Evolutionary conservation across 2,113 vertebrate species (phyloP).

Genomic region (Varanus komodoensis): DNA sequence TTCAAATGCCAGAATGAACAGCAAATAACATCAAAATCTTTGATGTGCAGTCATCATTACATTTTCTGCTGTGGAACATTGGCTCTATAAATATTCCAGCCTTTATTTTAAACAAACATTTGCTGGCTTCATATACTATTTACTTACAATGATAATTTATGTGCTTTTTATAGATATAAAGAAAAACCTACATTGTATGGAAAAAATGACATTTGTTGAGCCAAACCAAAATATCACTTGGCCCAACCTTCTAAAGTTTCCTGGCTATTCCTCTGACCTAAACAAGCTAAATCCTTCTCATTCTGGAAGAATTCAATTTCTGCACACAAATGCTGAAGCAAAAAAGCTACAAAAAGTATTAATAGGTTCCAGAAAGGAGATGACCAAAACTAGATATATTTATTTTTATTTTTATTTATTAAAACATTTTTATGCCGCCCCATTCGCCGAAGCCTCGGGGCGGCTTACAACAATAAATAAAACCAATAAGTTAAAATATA

Average conservation of each 20-base stretch:
- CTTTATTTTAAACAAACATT: conserved; percentile 54
- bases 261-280: conserved; percentile 43
- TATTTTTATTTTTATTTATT: too few relatives aligned
- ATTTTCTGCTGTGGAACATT: conserved; percentile 2
- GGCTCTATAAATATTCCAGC: conserved; percentile 40
- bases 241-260: conserved; percentile 43
- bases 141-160: conserved; percentile 13
- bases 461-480: too few relatives aligned
- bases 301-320: conserved; percentile 40
- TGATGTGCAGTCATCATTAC: neutral
- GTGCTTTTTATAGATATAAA: neutral
- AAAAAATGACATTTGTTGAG: conserved; percentile 59
- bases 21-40: neutral
- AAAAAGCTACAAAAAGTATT: conserved; percentile 43
- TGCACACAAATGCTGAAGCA: conserved; percentile 40
- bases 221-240: conserved; percentile 49
- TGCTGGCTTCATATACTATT: conserved; percentile 19
- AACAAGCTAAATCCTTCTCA: conserved; percentile 10
- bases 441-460: too few relatives aligned
- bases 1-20: neutral
- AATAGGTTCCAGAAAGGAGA: conserved; percentile 42
- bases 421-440: too few relatives aligned
- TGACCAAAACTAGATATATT: conserved; percentile 36
- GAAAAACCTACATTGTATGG: neutral
- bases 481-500: too few relatives aligned